A percentile compares a stretch with the other conserved stretches of the same genome.
These are phyloP conservation scores for Drosophila seguyi DNA, from an alignment of 1,140 invertebrate species.

Conservation along the genomic window DNA sequence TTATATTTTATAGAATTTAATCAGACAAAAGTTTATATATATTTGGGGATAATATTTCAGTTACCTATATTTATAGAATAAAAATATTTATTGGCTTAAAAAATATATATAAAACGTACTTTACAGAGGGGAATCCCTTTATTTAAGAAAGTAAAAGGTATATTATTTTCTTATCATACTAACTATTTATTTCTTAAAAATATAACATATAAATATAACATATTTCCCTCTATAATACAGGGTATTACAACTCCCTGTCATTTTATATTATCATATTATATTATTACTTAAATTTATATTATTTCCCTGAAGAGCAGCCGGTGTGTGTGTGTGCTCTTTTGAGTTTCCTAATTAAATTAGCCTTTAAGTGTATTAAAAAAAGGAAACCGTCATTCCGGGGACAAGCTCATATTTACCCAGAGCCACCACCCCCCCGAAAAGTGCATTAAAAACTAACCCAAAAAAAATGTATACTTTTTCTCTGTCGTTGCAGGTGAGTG, in stretches of 20 bases:
- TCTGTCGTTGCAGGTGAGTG: constrained; percentile 72
- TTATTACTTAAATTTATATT: background rate
- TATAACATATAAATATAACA: too few species aligned
- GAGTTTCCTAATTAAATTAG: constrained; percentile 34
- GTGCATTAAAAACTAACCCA: constrained; percentile 46
- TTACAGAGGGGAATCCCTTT: background rate
- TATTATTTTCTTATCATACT: background rate
- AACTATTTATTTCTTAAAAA: too few species aligned
- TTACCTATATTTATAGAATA: background rate
- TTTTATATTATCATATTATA: background rate
- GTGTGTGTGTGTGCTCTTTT: background rate
- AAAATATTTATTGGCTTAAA: background rate
- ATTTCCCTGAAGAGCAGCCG: background rate
- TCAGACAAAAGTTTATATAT: background rate
- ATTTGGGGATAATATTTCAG: background rate
- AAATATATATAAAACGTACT: background rate
- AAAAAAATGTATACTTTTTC: constrained; percentile 19
- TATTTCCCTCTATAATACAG: too few species aligned
- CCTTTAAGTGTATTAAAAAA: background rate
- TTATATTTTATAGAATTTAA: background rate
- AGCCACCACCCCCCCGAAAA: constrained; percentile 1
- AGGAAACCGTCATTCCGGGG: background rate
- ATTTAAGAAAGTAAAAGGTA: background rate
- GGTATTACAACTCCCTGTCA: background rate
- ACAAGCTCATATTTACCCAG: constrained; percentile 21